phyloP scores from a whole-genome alignment of 1,140 invertebrate genomes.

The Dysdera silvatica region DNA sequence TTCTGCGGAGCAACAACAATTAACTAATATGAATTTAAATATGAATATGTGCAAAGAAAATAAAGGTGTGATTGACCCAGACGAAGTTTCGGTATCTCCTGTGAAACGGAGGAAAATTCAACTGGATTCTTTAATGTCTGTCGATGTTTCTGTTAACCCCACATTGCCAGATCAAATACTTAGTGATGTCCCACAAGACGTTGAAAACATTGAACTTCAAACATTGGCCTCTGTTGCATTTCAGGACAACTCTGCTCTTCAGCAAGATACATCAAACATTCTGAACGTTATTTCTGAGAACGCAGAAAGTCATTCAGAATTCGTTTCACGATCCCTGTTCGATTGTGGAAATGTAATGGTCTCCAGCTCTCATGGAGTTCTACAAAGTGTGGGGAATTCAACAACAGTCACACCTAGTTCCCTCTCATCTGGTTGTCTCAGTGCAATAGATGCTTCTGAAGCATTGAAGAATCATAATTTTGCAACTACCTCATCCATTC shows the following conservation, averaged over 20 bases:
- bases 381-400: constrained; percentile 18
- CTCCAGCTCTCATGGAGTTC: too few species aligned
- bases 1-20: too few species aligned
- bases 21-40: too few species aligned
- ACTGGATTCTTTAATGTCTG: too few species aligned
- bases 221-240: constrained; percentile 2
- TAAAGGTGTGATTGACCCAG: too few species aligned
- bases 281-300: not conserved
- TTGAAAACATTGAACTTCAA: constrained; percentile 2
- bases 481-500: not conserved
- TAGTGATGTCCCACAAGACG: constrained; percentile 9
- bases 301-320: not conserved
- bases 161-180: constrained; percentile 17
- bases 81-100: not conserved
- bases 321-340: not conserved
- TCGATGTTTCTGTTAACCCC: constrained; percentile 4
- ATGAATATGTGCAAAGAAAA: too few species aligned
- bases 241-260: constrained; percentile 4
- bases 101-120: constrained; percentile 11
- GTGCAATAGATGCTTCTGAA: constrained; percentile 14
- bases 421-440: constrained; percentile 18
- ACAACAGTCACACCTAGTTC: constrained; percentile 21
- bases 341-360: too few species aligned
- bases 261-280: not conserved
- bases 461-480: not conserved